phyloP scores from a whole-genome alignment of 2,113 vertebrate genomes.

The Hipposideros armiger region DNA sequence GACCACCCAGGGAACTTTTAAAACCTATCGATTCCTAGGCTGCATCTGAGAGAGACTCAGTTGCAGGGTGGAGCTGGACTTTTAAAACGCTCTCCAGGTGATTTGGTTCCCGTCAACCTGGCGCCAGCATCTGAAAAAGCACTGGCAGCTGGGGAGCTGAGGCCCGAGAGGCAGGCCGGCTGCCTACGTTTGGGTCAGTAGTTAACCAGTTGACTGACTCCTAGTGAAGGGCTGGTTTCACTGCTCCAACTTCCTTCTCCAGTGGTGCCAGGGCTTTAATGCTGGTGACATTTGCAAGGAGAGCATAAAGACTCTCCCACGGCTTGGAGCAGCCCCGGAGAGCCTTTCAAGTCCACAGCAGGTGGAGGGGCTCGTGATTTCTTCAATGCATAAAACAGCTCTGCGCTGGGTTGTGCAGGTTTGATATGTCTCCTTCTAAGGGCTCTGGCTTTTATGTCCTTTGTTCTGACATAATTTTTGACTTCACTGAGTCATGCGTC shows the following conservation, averaged over 20 bases:
- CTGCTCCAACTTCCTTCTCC: neutral
- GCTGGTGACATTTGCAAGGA: neutral
- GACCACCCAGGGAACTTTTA: neutral
- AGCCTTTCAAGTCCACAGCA: neutral
- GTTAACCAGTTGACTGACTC: neutral
- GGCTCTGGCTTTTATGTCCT: neutral
- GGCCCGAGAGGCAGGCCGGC: neutral
- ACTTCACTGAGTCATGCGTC: neutral
- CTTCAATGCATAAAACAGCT: neutral
- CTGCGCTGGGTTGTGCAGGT: neutral
- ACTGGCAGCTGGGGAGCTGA: neutral
- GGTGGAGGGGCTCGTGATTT: neutral
- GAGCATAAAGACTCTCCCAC: neutral
- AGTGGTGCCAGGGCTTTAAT: neutral
- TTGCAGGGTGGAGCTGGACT: neutral
- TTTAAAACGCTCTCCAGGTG: neutral
- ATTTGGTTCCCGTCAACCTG: neutral
- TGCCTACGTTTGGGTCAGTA: neutral
- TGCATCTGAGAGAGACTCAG: neutral
- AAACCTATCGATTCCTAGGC: neutral
- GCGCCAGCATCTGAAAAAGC: neutral
- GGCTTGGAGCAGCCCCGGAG: no score
- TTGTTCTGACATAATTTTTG: neutral
- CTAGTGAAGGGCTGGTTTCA: neutral
- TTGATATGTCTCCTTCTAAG: neutral